Percentiles rank a stretch among this genome's conserved stretches.
Conservation (phyloP, 2,797 vertebrate species). For the Acropternis orthonyx region DNA sequence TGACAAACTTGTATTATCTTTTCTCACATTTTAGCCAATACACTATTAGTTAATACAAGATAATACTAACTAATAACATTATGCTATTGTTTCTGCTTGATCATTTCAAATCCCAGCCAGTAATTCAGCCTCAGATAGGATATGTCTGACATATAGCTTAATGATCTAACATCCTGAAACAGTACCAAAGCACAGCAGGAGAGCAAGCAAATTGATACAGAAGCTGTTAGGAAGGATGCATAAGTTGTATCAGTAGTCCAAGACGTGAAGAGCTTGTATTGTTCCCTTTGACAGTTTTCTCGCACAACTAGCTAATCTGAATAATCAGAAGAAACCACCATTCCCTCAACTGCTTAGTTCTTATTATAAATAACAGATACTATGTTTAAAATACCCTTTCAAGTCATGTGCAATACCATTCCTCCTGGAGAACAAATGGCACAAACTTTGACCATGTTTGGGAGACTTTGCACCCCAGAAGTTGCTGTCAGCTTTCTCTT, state of each 20-base stretch:
- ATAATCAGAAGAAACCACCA: background rate
- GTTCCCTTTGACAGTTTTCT: background rate
- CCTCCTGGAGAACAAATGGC: background rate
- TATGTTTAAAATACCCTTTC: background rate
- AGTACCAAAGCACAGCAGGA: background rate
- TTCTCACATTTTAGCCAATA: background rate
- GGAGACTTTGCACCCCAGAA: background rate
- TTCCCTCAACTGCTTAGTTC: rapidly evolving
- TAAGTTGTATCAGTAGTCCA: background rate
- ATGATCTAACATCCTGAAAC: background rate
- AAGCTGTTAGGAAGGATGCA: background rate
- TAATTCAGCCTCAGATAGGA: background rate
- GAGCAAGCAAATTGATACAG: background rate
- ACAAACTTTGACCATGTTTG: background rate
- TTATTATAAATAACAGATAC: background rate
- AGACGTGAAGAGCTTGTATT: background rate
- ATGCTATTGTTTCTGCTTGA: background rate
- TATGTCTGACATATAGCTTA: background rate
- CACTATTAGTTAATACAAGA: background rate
- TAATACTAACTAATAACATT: background rate
- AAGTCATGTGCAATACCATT: background rate
- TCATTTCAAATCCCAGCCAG: background rate
- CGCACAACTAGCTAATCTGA: background rate
- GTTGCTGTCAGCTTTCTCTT: background rate
- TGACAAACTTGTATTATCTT: background rate